phyloP scores from a whole-genome alignment of 2,797 vertebrate genomes.

The Sebastes miniatus region DNA sequence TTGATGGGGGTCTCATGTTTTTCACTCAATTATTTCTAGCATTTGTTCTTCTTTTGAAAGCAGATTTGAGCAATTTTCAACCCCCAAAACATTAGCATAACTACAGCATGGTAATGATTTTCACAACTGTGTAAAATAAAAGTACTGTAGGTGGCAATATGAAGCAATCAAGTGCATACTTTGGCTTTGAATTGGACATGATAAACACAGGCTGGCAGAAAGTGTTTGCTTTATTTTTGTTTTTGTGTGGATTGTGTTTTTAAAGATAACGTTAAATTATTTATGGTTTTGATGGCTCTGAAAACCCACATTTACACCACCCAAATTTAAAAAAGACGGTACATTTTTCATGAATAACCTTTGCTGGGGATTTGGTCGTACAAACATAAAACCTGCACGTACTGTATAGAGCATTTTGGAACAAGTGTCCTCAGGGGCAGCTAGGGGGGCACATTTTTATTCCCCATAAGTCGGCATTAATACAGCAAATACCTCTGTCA shows the following conservation, averaged over 20 bases:
- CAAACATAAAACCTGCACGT: not conserved
- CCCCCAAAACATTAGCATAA: conserved; percentile 54
- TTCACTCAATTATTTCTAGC: conserved; percentile 38
- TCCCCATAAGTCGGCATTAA: not conserved
- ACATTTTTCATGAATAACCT: conserved; percentile 8
- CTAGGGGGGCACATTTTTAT: not conserved
- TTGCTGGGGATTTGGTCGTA: not conserved
- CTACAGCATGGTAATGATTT: conserved; percentile 46
- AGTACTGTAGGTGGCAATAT: conserved; percentile 41
- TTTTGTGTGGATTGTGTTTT: conserved; percentile 17
- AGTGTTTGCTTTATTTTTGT: not conserved
- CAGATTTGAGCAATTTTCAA: conserved; percentile 49
- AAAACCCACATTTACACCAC: not conserved
- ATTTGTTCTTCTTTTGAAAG: conserved; percentile 14
- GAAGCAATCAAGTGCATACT: conserved; percentile 56
- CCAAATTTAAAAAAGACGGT: not conserved
- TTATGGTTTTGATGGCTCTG: conserved; percentile 16
- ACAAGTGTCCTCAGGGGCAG: not conserved
- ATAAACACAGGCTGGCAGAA: conserved; percentile 42
- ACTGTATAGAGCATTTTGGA: not conserved
- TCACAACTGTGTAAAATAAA: conserved; percentile 41
- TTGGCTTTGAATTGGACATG: conserved; percentile 50
- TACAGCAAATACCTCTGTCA: conserved; percentile 31
- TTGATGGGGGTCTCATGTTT: conserved; percentile 28
- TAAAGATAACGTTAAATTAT: conserved; percentile 28